phyloP scores from a whole-genome alignment of 2,888 invertebrate species.

The Synanthedon myopaeformis region DNA sequence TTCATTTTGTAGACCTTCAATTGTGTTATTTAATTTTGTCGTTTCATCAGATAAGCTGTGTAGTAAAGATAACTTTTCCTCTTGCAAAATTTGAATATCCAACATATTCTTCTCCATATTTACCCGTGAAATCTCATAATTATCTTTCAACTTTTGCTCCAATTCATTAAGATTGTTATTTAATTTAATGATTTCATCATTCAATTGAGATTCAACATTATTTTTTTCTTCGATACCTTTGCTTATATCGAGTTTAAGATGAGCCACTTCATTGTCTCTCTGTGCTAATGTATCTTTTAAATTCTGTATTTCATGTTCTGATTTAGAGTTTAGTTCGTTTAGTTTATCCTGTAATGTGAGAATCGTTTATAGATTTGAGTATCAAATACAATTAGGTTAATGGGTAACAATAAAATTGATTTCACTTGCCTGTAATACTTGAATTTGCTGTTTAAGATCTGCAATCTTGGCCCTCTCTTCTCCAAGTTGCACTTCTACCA shows the following conservation, averaged over 20 bases:
- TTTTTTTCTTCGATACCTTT: not conserved
- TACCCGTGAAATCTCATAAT: slow-evolving; percentile 26
- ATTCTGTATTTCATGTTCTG: slow-evolving; percentile 26
- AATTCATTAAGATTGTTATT: slow-evolving; percentile 48
- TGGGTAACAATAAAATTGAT: too few relatives aligned
- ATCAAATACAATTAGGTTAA: too few relatives aligned
- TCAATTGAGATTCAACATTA: slow-evolving; percentile 24
- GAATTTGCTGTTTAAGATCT: slow-evolving; percentile 40
- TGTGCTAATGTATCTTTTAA: slow-evolving; percentile 28
- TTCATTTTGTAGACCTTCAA: slow-evolving; percentile 31
- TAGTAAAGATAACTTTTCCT: slow-evolving; percentile 44
- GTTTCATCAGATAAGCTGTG: slow-evolving; percentile 44
- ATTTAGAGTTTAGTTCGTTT: slow-evolving; percentile 23
- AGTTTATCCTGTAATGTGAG: slow-evolving; percentile 12
- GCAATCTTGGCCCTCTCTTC: slow-evolving; percentile 54
- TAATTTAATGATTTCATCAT: slow-evolving; percentile 38
- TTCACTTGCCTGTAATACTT: slow-evolving; percentile 36
- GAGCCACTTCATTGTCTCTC: slow-evolving; percentile 34
- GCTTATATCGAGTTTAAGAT: not conserved
- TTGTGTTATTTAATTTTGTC: slow-evolving; percentile 33
- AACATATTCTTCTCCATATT: slow-evolving; percentile 36
- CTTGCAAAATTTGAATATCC: slow-evolving; percentile 47
- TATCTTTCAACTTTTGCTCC: slow-evolving; percentile 39
- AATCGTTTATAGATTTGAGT: not conserved
- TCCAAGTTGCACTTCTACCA: slow-evolving; percentile 53